Evolutionary conservation across 2,797 vertebrate genomes (phyloP).

Genomic region (Bradypus variegatus): DNA sequence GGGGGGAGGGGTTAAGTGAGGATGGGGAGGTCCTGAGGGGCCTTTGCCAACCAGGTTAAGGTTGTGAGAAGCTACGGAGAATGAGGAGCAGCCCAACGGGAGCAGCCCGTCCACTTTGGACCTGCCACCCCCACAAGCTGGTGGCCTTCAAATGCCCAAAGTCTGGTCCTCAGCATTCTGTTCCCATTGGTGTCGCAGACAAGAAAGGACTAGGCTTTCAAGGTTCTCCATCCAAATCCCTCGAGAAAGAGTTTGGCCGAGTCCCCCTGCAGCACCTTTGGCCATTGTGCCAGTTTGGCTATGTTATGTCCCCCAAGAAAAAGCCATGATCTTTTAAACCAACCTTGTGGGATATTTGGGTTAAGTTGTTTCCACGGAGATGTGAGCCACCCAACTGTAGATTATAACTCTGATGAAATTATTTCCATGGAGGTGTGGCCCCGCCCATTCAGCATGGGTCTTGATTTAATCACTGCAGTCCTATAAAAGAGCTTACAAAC

Average conservation of each 20-base stretch:
- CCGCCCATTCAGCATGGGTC: too few species aligned
- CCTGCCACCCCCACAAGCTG: background rate
- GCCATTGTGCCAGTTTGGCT: too few species aligned
- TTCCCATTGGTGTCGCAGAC: accelerated
- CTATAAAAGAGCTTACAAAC: too few species aligned
- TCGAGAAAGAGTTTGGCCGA: background rate
- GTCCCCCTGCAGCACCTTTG: background rate
- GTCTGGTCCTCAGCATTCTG: background rate
- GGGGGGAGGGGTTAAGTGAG: background rate
- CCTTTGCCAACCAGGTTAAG: background rate
- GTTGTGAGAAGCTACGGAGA: background rate
- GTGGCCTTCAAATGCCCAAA: background rate
- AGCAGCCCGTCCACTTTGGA: background rate
- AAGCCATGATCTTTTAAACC: too few species aligned
- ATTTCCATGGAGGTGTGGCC: too few species aligned
- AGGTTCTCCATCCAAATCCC: background rate
- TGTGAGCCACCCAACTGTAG: too few species aligned
- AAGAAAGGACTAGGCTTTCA: background rate
- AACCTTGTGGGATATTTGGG: too few species aligned
- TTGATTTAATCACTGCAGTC: too few species aligned
- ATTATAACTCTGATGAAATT: too few species aligned
- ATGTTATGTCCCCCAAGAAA: too few species aligned
- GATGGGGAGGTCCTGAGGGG: background rate
- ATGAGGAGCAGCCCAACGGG: accelerated
- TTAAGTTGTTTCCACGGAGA: too few species aligned